These are phyloP conservation scores for Neoscelio sp. DNA, from an alignment of 2,888 invertebrate genomes.

Conservation along the genomic window DNA sequence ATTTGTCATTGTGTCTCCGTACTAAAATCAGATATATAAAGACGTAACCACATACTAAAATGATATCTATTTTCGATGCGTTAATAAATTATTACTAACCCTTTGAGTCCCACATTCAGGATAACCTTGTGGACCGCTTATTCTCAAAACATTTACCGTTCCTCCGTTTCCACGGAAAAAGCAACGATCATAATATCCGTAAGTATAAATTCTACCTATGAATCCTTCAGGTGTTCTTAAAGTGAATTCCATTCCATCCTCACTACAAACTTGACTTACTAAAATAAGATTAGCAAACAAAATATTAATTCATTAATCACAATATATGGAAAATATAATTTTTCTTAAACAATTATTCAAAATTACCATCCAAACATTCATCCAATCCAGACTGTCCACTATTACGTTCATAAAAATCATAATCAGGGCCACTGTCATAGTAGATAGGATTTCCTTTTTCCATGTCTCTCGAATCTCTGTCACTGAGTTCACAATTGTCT, in stretches of 20 bases:
- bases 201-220: slow-evolving; percentile 95
- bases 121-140: slow-evolving; percentile 95
- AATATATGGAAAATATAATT: too few relatives aligned
- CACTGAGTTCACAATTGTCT: slow-evolving; percentile 96
- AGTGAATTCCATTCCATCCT: slow-evolving; percentile 97
- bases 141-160: slow-evolving; percentile 91
- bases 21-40: slow-evolving; percentile 85
- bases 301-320: too few relatives aligned
- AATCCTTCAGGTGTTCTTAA: slow-evolving; percentile 94
- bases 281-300: slow-evolving; percentile 63
- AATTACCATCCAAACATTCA: slow-evolving; percentile 93
- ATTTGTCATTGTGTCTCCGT: slow-evolving; percentile 96
- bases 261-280: slow-evolving; percentile 96
- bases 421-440: slow-evolving; percentile 93
- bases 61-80: too few relatives aligned
- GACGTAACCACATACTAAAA: background rate
- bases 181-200: slow-evolving; percentile 95
- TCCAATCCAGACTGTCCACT: slow-evolving; percentile 88
- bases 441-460: slow-evolving; percentile 93
- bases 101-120: slow-evolving; percentile 96
- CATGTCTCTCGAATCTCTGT: slow-evolving; percentile 92
- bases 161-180: slow-evolving; percentile 96
- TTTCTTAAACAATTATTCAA: background rate
- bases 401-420: slow-evolving; percentile 93
- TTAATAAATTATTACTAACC: slow-evolving; percentile 82